phyloP scores from a whole-genome alignment of 2,113 vertebrate genomes.

The Proteles cristata region DNA sequence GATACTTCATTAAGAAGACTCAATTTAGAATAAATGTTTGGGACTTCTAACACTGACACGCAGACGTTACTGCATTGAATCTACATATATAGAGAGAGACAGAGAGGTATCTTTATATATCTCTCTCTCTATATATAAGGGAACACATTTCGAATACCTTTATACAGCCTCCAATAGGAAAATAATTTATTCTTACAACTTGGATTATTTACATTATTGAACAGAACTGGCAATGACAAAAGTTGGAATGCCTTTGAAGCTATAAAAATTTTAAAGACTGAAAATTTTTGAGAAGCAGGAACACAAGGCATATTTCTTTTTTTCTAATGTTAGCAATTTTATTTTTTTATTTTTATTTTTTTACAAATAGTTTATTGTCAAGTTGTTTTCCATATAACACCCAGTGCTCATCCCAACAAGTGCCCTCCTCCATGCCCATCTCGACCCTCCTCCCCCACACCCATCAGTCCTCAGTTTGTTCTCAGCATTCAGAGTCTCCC shows the following conservation, averaged over 20 bases:
- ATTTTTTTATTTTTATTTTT: no score
- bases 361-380: no score
- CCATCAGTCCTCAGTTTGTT: no score
- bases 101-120: not conserved
- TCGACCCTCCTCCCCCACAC: no score
- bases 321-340: not conserved
- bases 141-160: slow-evolving; percentile 18
- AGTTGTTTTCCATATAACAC: no score
- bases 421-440: no score
- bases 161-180: not conserved
- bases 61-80: not conserved
- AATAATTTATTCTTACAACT: not conserved
- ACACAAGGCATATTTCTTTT: not conserved
- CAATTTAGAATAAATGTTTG: slow-evolving; percentile 37
- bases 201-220: slow-evolving; percentile 34
- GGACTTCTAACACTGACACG: not conserved
- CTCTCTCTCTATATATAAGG: not conserved
- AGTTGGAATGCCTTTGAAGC: not conserved
- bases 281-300: slow-evolving; percentile 31
- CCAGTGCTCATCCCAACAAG: no score
- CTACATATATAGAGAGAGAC: not conserved
- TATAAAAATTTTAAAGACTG: slow-evolving; percentile 12
- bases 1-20: not conserved
- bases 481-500: no score
- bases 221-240: slow-evolving; percentile 26